phyloP scores from a whole-genome alignment of 2,113 vertebrate species.

The Poecilia latipinna region DNA sequence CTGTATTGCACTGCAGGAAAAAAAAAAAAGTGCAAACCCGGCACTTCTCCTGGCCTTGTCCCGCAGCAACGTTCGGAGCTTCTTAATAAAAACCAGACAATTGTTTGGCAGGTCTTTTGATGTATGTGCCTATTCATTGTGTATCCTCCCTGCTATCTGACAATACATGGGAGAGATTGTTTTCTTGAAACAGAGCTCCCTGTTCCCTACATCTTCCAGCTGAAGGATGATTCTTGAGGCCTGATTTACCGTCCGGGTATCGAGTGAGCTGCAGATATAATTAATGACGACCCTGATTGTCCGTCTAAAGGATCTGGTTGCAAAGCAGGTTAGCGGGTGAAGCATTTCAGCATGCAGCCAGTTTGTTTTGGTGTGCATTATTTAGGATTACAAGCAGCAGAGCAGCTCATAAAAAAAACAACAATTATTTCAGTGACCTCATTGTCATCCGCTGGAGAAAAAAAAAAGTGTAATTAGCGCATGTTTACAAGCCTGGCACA shows the following conservation, averaged over 20 bases:
- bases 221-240: constrained; percentile 69
- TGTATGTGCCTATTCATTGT: constrained; percentile 71
- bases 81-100: constrained; percentile 80
- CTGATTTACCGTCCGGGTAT: constrained; percentile 67
- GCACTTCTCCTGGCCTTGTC: constrained; percentile 79
- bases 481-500: constrained; percentile 91
- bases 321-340: constrained; percentile 4
- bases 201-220: constrained; percentile 48
- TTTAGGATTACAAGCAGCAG: constrained; percentile 10
- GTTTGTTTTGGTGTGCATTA: neutral
- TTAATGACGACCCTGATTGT: constrained; percentile 63
- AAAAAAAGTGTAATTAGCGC: constrained; percentile 96
- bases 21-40: constrained; percentile 64
- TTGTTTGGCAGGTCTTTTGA: constrained; percentile 79
- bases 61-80: constrained; percentile 73
- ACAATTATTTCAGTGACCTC: constrained; percentile 98
- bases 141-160: constrained; percentile 46
- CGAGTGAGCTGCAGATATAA: constrained; percentile 67
- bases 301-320: constrained; percentile 20
- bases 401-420: constrained; percentile 76
- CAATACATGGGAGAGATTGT: constrained; percentile 69
- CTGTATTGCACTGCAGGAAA: constrained; percentile 74
- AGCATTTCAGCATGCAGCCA: neutral
- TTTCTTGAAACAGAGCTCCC: constrained; percentile 65
- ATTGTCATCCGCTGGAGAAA: constrained; percentile 91